Evolutionary conservation across 2,797 vertebrate species (phyloP), one percentile per base, ranked within the genome.

Genomic region (Dendrocincla tyrannina): DNA sequence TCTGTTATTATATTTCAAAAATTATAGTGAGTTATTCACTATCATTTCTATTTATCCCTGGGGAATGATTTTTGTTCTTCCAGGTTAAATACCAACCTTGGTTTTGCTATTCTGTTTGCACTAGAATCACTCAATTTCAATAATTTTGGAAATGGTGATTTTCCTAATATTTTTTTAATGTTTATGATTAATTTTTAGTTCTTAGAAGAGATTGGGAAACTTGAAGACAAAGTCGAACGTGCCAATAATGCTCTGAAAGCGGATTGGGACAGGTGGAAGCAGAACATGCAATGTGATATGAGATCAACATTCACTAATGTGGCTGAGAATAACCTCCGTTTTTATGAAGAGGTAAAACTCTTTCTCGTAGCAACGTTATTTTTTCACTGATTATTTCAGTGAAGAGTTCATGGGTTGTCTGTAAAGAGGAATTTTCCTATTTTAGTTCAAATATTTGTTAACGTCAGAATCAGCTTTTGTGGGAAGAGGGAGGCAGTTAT

Each of bases 181-280:
- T 95, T 87, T 92, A 15, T 76, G 69, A 93, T 82, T 66, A 63
- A 79, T 82, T 17, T 90, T 67, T 97, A 99, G 99, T 97, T 99
- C 83, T 98, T 98, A 88, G 98, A 98, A 67, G 99, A 99, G 92
- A 98, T 99, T 82, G 99, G 98, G 15, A 98, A 96, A 85, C 98
- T 99, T 83, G 98, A 99, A 77, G 99, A 99, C 93, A 98, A 98
- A 84, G 89, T 99, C 73, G 99, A 99, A 97, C 98, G 96, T 56
- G 98, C 99, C 85, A 99, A 99, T 96, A 99, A 98, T 7, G 98
- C 98, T 64, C 90, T 99, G 95, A 99, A 98, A 85, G 98, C 98
- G 0, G 99, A 99, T 32, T 99, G 99, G 99, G 97, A 97, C 53
- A 98, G 98, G 92, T 99, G 99, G 99, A 98, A 98, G 87, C 94